These are phyloP conservation scores for Chironomus striatipennis DNA, from an alignment of 1,140 invertebrate species.

Conservation along the genomic window DNA sequence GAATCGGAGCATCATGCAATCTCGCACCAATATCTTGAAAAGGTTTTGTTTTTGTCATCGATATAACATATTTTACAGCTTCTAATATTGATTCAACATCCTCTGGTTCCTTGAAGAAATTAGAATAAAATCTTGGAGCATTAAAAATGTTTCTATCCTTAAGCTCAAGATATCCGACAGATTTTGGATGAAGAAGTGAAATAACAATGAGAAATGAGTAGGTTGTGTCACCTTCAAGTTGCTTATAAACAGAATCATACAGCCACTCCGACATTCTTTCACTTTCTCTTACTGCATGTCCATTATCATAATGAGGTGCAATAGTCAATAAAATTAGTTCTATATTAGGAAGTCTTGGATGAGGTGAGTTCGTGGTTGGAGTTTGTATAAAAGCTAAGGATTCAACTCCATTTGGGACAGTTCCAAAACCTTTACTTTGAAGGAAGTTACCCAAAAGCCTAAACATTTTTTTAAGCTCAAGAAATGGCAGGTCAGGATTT, in stretches of 20 bases:
- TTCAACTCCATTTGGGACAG: constrained; percentile 52
- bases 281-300: constrained; percentile 46
- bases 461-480: constrained; percentile 30
- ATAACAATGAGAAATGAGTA: constrained; percentile 45
- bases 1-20: constrained; percentile 40
- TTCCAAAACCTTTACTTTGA: constrained; percentile 45
- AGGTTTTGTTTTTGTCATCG: constrained; percentile 31
- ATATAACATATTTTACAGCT: constrained; percentile 36
- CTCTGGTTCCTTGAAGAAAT: constrained; percentile 30
- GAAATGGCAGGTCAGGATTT: constrained; percentile 33
- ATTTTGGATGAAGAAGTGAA: constrained; percentile 5
- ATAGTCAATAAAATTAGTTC: constrained; percentile 49
- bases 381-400: constrained; percentile 55
- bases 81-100: constrained; percentile 40
- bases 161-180: constrained; percentile 24
- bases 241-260: constrained; percentile 47
- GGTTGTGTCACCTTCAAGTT: constrained; percentile 43
- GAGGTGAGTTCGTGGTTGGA: constrained; percentile 32
- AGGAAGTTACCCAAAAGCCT: constrained; percentile 37
- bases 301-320: constrained; percentile 55
- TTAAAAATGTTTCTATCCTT: constrained; percentile 22
- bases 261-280: constrained; percentile 48
- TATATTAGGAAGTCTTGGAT: constrained; percentile 49
- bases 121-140: constrained; percentile 26
- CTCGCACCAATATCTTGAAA: constrained; percentile 38